Conservation (phyloP, 1,140 invertebrate genomes). For the Diuraphis noxia region DNA sequence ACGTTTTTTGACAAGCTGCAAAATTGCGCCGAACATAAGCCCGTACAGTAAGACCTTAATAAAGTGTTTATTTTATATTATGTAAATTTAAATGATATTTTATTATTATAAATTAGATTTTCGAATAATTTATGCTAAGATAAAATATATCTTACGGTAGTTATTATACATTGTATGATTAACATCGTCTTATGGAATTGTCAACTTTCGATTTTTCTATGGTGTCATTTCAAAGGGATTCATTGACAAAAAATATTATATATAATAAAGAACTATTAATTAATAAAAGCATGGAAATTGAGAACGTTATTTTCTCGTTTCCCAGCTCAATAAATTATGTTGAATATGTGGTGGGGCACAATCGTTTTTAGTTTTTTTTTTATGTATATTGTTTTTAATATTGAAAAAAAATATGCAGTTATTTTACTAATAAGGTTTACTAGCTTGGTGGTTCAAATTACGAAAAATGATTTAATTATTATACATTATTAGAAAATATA, state of each 20-base stretch:
- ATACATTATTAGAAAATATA: no score
- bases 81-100: neutral
- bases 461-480: neutral
- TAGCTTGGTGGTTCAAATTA: neutral
- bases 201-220: neutral
- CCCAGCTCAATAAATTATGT: neutral
- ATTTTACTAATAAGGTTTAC: no score
- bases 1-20: neutral
- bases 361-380: neutral
- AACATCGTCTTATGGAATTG: neutral
- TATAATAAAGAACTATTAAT: neutral
- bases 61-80: neutral
- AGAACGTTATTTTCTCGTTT: neutral
- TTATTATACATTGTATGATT: neutral
- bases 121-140: neutral
- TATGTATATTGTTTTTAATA: neutral
- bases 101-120: neutral
- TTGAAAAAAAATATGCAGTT: neutral
- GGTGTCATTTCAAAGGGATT: neutral
- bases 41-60: neutral
- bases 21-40: constrained; percentile 8
- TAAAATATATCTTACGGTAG: neutral
- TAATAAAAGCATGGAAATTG: neutral
- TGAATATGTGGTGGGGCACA: neutral
- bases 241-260: neutral